A percentile compares a stretch with the other conserved stretches of the same genome.
Evolutionary conservation across 2,113 vertebrate species (phyloP).

Genomic region (Xiphorhynchus elegans): DNA sequence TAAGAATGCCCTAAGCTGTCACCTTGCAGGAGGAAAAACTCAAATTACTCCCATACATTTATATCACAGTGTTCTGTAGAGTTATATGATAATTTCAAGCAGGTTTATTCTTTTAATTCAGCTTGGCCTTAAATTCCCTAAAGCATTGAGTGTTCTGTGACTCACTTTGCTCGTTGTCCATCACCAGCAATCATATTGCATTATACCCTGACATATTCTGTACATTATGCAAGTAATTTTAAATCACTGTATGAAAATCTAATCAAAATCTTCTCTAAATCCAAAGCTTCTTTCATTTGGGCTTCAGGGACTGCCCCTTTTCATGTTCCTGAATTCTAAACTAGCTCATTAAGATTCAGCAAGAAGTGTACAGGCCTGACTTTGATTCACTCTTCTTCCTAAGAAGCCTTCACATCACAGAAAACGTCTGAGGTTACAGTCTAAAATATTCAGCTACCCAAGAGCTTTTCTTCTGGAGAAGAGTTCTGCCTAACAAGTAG

Average conservation of each 20-base stretch:
- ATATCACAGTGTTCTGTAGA: not conserved
- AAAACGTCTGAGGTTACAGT: not conserved
- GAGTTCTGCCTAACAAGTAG: not conserved
- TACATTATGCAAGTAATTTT: conserved; percentile 13
- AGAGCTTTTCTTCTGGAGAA: not conserved
- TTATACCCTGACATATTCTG: not conserved
- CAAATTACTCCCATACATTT: not conserved
- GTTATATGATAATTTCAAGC: not conserved
- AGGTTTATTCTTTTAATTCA: not conserved
- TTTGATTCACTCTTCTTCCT: conserved; percentile 8
- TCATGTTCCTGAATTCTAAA: not conserved
- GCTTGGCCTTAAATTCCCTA: not conserved
- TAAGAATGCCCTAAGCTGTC: not conserved
- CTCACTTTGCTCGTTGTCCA: not conserved
- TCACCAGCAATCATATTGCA: not conserved
- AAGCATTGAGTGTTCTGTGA: not conserved
- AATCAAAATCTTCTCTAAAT: conserved; percentile 31
- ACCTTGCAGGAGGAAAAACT: not conserved
- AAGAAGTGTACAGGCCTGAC: not conserved
- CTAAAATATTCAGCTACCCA: conserved; percentile 17
- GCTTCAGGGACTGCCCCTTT: conserved; percentile 15
- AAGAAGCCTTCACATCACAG: not conserved
- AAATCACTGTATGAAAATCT: conserved; percentile 5
- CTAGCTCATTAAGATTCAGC: conserved; percentile 18
- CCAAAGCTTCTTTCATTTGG: conserved; percentile 10